Base-by-base conservation (phyloP, 2,113 vertebrate species). In the Paramormyrops kingsleyae region DNA sequence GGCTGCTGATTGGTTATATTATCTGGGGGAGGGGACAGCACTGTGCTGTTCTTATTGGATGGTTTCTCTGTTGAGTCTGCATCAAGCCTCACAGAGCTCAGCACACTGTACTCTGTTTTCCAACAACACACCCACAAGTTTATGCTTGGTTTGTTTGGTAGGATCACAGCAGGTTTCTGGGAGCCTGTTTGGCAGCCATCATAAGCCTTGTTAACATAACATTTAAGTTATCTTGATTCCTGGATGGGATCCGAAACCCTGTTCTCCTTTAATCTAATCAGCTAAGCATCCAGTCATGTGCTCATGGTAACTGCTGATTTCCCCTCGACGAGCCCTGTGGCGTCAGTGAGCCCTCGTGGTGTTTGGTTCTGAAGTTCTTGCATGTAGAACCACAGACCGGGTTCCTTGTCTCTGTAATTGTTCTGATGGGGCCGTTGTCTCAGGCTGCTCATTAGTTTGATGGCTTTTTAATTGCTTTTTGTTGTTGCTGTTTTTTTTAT, bases 371-470 rank as follows among this genome's bases (percentile, higher is more conserved):
- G 62, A 70, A 70, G 62, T 70, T 70, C 31, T 19, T 42, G 5
- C 35, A 42, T 80, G 35, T 80, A 42, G 74, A 39, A 42, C 74
- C 12, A 2, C 74, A 80, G 74, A 39, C 15, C 4, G 74, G 35
- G 86, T 50, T 56, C 10, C 5, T 53, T 49, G 8, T 21, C 17
- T 89, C 39, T 83, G 49, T n/a, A 5, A 50, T 31, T 15, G 27
- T 74, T 74, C 12, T 50, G 24, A 74, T 27, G 13, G 59, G 8
- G n/a, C 44, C 6, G 9, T 35, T 39, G 5, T 24, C 49, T 74
- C n/a, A 95, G 31, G 95, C 95, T 94, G 90, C 95, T 96, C 96
- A 92, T 92, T 88, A 92, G 24, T 94, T 95, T 88, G 87, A 90
- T 89, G 83, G 85, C 88, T 92, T 91, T 92, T 91, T 83, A 89